Base-by-base conservation (phyloP, 2,113 vertebrate species). In the Kryptolebias marmoratus region DNA sequence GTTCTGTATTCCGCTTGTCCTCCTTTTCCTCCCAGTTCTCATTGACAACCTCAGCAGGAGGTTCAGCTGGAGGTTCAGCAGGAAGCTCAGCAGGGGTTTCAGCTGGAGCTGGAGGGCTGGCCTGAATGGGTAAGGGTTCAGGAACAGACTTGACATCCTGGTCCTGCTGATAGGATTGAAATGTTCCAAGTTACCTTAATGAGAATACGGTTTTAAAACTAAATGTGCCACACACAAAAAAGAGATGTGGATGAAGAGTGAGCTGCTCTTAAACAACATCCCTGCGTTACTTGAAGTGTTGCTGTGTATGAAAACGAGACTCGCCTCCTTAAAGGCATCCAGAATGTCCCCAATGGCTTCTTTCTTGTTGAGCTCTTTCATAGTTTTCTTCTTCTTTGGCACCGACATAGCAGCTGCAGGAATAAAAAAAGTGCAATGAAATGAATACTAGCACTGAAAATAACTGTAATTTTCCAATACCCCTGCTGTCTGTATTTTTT, bases 311-410 rank as follows among this genome's bases (percentile, higher is more conserved):
- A 47, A 42, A 39, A 2, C 3, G 14, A 77, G 39, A 83, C 93
- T 79, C 82, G 98, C 97, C 95, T 99, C 97, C 92, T 96, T 98
- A 85, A 98, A 98, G 80, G 97, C 97, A 93, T 98, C 97, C 81
- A 98, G 88, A 77, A 99, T 93, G 86, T 97, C 95, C 59, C 97
- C 97, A 55, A 95, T 94, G 63, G 93, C 91, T 80, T 96, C 96
- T 84, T 96, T 98, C 79, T 97, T 98, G 87, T 99, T 97, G 63
- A 97, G 83, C 76, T 98, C 96, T 91, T 96, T 98, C 89, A 97
- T 93, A 90, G 94, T 96, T 82, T 95, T 95, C 83, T 94, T 98
- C 85, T 93, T 98, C 95, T 97, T 98, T 96, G 96, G 96, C 94
- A 96, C 95, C 68, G 94, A 95, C 63, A 90, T 63, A 77, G 96